A percentile compares a stretch with the other conserved stretches of the same genome.
Evolutionary conservation across 2,888 invertebrate genomes (phyloP).

Genomic region (Bibio marci): DNA sequence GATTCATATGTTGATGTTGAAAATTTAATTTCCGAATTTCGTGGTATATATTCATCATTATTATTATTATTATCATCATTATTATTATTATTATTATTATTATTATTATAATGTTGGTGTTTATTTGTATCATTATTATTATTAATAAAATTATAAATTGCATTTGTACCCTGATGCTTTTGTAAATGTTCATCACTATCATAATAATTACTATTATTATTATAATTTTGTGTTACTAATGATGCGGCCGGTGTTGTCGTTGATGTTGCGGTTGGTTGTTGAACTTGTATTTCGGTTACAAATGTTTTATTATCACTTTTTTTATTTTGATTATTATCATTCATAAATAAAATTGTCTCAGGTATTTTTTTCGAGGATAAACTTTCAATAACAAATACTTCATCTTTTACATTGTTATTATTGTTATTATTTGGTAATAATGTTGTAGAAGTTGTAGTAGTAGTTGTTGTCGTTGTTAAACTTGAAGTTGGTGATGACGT

Average conservation of each 20-base stretch:
- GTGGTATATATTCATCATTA: conserved; percentile 24
- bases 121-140: conserved; percentile 4
- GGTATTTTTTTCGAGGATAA: conserved; percentile 3
- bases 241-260: neutral
- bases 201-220: conserved; percentile 4
- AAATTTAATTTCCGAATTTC: conserved; percentile 42
- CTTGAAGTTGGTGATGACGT: neutral
- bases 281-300: conserved; percentile 10
- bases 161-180: conserved; percentile 25
- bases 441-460: neutral
- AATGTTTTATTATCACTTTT: conserved; percentile 5
- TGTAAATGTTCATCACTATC: conserved; percentile 15
- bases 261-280: conserved; percentile 14
- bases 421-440: conserved; percentile 12
- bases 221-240: conserved; percentile 3
- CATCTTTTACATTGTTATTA: conserved; percentile 2
- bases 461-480: neutral
- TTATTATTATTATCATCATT: conserved; percentile 3
- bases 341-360: neutral
- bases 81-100: conserved; percentile 3
- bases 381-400: conserved; percentile 6
- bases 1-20: conserved; percentile 45
- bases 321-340: neutral
- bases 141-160: conserved; percentile 12
- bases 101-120: neutral